Evolutionary conservation across 2,113 vertebrate genomes (phyloP).

Genomic region (Bostrychus sinensis): DNA sequence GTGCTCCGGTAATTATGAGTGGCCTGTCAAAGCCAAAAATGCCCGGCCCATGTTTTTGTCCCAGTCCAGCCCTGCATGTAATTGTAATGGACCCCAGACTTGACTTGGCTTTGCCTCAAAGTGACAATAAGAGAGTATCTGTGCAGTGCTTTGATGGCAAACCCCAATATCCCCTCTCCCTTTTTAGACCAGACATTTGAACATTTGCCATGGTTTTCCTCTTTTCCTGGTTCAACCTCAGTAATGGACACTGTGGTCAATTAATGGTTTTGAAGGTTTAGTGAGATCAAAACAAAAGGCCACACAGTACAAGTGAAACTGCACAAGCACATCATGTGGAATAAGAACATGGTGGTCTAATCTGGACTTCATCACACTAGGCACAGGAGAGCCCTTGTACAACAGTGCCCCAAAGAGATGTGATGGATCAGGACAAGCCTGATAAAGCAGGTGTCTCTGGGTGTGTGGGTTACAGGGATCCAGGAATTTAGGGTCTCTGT

Average conservation of each 20-base stretch:
- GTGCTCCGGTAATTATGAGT: too few species aligned
- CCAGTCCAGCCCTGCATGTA: too few species aligned
- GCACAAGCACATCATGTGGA: slow-evolving; percentile 8
- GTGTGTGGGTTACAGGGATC: slow-evolving; percentile 30
- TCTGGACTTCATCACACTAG: slow-evolving; percentile 42
- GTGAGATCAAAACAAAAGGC: slow-evolving; percentile 7
- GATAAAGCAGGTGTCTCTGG: slow-evolving; percentile 45
- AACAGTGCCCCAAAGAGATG: slow-evolving; percentile 36
- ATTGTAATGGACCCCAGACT: too few species aligned
- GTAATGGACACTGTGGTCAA: background rate
- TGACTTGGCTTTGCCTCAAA: slow-evolving; percentile 58
- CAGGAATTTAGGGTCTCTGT: slow-evolving; percentile 48
- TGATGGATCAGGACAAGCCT: slow-evolving; percentile 51
- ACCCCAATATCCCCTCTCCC: too few species aligned
- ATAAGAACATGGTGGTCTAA: slow-evolving; percentile 30
- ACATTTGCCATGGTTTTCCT: slow-evolving; percentile 30
- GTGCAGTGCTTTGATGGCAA: slow-evolving; percentile 57
- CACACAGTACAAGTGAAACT: background rate
- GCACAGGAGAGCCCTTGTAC: slow-evolving; percentile 22
- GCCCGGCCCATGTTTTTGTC: too few species aligned
- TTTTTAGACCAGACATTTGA: slow-evolving; percentile 36
- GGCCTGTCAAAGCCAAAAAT: too few species aligned
- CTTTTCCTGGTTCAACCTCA: slow-evolving; percentile 7
- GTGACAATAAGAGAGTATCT: slow-evolving; percentile 61
- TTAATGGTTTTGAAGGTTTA: slow-evolving; percentile 11